These are phyloP conservation scores for Malachius bipustulatus DNA, from an alignment of 2,888 invertebrate genomes.

Conservation along the genomic window DNA sequence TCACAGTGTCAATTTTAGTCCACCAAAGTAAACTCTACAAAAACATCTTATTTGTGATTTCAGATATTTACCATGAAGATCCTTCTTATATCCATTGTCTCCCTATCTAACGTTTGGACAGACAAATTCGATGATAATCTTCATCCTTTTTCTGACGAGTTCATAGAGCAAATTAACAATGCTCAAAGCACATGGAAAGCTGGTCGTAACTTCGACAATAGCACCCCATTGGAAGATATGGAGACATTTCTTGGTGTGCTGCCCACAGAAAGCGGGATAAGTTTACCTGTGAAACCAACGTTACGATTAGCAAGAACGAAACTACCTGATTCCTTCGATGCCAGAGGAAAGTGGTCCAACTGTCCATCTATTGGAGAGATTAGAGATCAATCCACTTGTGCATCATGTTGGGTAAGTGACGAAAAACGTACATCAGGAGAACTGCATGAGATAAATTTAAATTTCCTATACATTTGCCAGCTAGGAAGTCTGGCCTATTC, in stretches of 20 bases:
- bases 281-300: no score
- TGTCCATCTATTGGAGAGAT: slow-evolving; percentile 71
- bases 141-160: slow-evolving; percentile 55
- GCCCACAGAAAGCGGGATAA: slow-evolving; percentile 8
- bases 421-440: no score
- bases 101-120: background rate
- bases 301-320: background rate
- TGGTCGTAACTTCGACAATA: slow-evolving; percentile 58
- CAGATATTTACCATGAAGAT: no score
- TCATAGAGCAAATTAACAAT: slow-evolving; percentile 55
- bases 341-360: slow-evolving; percentile 64
- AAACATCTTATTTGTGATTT: no score
- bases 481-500: no score
- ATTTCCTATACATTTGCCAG: no score
- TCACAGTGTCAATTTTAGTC: no score
- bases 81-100: no score
- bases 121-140: background rate
- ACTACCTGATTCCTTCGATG: slow-evolving; percentile 65
- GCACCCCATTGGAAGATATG: slow-evolving; percentile 48
- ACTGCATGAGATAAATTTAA: no score
- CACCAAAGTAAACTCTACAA: no score
- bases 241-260: slow-evolving; percentile 56
- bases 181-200: slow-evolving; percentile 63
- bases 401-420: slow-evolving; percentile 71
- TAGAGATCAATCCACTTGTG: slow-evolving; percentile 75